Conservation (phyloP, 1,140 invertebrate genomes). For the Zaprionus vittiger region DNA sequence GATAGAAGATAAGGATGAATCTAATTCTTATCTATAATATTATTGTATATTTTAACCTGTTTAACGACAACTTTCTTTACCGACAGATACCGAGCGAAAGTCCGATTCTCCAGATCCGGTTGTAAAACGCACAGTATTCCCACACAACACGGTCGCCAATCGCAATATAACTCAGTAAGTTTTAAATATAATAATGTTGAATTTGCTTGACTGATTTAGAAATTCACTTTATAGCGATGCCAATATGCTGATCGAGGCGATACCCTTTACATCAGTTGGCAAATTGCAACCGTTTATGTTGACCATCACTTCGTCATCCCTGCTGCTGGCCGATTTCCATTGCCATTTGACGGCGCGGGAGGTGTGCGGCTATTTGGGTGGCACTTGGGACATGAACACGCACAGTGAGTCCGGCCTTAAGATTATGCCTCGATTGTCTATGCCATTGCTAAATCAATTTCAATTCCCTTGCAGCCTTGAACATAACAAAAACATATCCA, state of each 20-base stretch:
- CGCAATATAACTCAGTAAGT: constrained; percentile 89
- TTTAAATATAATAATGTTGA: neutral
- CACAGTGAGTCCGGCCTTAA: constrained; percentile 90
- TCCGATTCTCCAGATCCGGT: constrained; percentile 85
- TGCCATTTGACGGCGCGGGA: constrained; percentile 96
- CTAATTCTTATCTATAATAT: neutral
- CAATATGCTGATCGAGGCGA: constrained; percentile 94
- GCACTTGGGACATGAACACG: constrained; percentile 96
- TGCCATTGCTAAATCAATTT: constrained; percentile 10
- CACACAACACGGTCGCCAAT: constrained; percentile 89
- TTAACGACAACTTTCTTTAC: neutral
- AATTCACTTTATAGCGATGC: constrained; percentile 88
- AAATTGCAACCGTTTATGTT: constrained; percentile 97
- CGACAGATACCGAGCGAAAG: constrained; percentile 85
- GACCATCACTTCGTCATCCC: constrained; percentile 94
- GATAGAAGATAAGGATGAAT: no score
- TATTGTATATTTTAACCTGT: constrained; percentile 2
- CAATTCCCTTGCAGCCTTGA: constrained; percentile 88
- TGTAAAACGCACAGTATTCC: constrained; percentile 87
- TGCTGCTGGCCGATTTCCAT: constrained; percentile 96
- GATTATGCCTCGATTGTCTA: neutral
- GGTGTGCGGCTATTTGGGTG: constrained; percentile 96
- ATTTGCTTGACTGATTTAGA: neutral
- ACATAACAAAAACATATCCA: constrained; percentile 95
- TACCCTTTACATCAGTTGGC: constrained; percentile 93